These are phyloP conservation scores for Drosophila tanythrix DNA, from an alignment of 2,888 invertebrate species.

Conservation along the genomic window DNA sequence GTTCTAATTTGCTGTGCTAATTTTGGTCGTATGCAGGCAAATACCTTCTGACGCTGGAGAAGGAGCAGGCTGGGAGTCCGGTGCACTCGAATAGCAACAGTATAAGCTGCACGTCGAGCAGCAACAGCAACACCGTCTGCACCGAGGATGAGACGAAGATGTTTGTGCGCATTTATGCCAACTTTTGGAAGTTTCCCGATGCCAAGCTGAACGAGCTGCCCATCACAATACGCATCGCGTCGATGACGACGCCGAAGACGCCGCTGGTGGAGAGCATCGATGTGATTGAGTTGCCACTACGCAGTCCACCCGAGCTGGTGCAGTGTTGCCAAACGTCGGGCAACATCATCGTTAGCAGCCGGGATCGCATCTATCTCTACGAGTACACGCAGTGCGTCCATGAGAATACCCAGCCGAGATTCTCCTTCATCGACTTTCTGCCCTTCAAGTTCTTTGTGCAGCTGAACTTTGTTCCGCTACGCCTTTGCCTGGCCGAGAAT, in stretches of 20 bases:
- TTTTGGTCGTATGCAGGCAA: slow-evolving; percentile 65
- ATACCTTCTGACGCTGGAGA: slow-evolving; percentile 82
- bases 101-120: slow-evolving; percentile 83
- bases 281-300: slow-evolving; percentile 90
- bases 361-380: slow-evolving; percentile 85
- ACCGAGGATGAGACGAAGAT: slow-evolving; percentile 83
- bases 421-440: slow-evolving; percentile 89
- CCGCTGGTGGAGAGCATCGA: slow-evolving; percentile 88
- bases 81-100: slow-evolving; percentile 79
- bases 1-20: not conserved
- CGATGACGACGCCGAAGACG: slow-evolving; percentile 90
- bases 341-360: slow-evolving; percentile 83
- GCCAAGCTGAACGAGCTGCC: slow-evolving; percentile 85
- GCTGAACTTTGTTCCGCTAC: slow-evolving; percentile 87
- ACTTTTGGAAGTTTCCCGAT: slow-evolving; percentile 87
- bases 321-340: slow-evolving; percentile 87
- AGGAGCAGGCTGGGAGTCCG: slow-evolving; percentile 83
- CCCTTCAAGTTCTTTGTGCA: slow-evolving; percentile 88
- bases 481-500: slow-evolving; percentile 88
- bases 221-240: slow-evolving; percentile 88
- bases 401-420: slow-evolving; percentile 87
- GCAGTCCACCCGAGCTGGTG: slow-evolving; percentile 87
- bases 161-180: slow-evolving; percentile 89
- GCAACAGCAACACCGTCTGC: slow-evolving; percentile 82
- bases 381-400: slow-evolving; percentile 88